Percentiles rank a stretch among this genome's conserved stretches.
These are phyloP conservation scores for Rhyzopertha dominica DNA, from an alignment of 1,140 invertebrate species.

Conservation along the genomic window DNA sequence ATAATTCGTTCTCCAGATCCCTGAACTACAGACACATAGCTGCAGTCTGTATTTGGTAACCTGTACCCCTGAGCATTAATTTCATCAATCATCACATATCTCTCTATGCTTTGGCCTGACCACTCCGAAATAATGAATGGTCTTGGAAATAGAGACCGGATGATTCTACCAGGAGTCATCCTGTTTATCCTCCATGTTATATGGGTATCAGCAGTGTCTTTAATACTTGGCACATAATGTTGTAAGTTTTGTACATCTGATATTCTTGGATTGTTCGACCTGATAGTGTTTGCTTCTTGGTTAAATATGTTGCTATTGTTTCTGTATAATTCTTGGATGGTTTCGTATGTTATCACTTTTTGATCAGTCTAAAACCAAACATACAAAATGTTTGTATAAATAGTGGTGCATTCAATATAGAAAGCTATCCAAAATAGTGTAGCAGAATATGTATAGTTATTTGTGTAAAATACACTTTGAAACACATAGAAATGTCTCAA, in stretches of 20 bases:
- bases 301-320: conserved; percentile 50
- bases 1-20: conserved; percentile 60
- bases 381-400: too few species aligned
- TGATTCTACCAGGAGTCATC: conserved; percentile 57
- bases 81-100: conserved; percentile 67
- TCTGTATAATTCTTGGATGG: conserved; percentile 48
- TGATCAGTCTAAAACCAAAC: conserved; percentile 40
- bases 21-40: conserved; percentile 65
- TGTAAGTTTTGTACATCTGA: conserved; percentile 37
- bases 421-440: too few species aligned
- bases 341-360: conserved; percentile 39
- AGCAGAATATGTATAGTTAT: too few species aligned
- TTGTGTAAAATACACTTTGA: too few species aligned
- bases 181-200: conserved; percentile 64
- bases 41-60: conserved; percentile 70
- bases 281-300: conserved; percentile 50
- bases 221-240: conserved; percentile 31
- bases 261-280: conserved; percentile 48
- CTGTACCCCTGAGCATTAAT: conserved; percentile 52
- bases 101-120: conserved; percentile 64
- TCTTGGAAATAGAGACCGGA: conserved; percentile 61
- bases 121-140: conserved; percentile 56
- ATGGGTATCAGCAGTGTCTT: conserved; percentile 39
- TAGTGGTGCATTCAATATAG: too few species aligned
- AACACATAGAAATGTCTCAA: too few species aligned